Evolutionary conservation across 2,113 vertebrate species (phyloP), one percentile per base, ranked within the genome.

Genomic region (Thryonomys swinderianus): DNA sequence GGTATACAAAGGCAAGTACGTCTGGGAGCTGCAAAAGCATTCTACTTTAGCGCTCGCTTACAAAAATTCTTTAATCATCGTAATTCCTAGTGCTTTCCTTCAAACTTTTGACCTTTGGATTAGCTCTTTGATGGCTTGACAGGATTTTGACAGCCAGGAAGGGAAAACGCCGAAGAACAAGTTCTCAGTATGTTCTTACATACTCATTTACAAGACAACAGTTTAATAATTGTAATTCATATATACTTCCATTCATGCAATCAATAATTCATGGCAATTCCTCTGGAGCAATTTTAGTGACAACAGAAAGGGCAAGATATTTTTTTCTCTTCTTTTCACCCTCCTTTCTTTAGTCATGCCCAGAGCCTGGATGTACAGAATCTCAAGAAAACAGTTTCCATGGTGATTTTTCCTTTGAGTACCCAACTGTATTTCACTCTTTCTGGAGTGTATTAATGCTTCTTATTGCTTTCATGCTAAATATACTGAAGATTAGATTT

Each of bases 331-430:
- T 94, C 64, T n/a, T 18, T 91, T 86, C 6, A 90, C 96, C 92
- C 96, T 71, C 61, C 97, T 96, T 96, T 96, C 98, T 98, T 98
- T 96, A 97, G 96, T 97, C 98, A 98, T 25, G 97, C 98, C 98
- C 97, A 96, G 96, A 98, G 98, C 98, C 98, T 98, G 95, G 84
- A 98, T 97, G 98, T 27, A 51, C 95, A 95, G 98, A 98, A 98
- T 98, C 98, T 98, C 97, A 98, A 98, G 98, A 98, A 98, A 98
- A 98, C 97, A 96, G 99, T 99, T 99, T 98, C 99, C 99, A 99
- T 99, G 99, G 99, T 98, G 98, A 99, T 98, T n/a, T 92, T 98
- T 97, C 96, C 96, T 98, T 98, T 96, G 95, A 98, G 98, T 98
- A 97, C 98, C 97, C 97, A 81, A 97, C 98, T 97, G 94, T 88